phyloP scores from a whole-genome alignment of 2,113 vertebrate species.

The Sminthopsis crassicaudata region DNA sequence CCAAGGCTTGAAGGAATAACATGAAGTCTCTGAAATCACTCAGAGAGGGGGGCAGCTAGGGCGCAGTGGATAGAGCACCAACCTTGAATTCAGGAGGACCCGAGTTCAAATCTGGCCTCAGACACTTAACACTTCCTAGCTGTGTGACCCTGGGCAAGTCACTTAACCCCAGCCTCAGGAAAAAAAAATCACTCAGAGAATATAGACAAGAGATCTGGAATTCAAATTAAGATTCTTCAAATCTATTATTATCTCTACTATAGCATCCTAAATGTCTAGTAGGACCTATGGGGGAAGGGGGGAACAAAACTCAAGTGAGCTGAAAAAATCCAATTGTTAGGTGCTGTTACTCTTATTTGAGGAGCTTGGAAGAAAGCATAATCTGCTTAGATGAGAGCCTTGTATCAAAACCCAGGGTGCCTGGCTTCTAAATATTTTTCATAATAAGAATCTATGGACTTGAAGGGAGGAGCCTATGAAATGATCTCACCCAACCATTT shows the following conservation, averaged over 20 bases:
- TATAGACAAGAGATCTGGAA: no score
- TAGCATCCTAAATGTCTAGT: neutral
- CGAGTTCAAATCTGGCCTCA: no score
- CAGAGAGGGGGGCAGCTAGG: no score
- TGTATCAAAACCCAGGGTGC: neutral
- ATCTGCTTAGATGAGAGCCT: neutral
- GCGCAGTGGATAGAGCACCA: no score
- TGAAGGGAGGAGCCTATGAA: neutral
- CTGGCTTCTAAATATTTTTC: no score
- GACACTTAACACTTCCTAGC: no score
- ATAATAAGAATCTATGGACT: neutral
- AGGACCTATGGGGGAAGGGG: neutral
- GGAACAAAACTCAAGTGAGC: neutral
- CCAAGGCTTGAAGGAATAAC: no score
- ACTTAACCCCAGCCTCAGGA: no score
- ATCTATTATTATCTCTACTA: neutral
- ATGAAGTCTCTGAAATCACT: neutral
- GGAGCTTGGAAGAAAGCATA: neutral
- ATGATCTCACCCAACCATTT: neutral
- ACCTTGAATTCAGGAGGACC: no score
- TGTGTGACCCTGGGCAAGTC: no score
- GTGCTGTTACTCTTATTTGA: neutral
- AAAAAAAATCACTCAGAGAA: no score
- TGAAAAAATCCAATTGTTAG: neutral
- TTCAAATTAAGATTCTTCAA: neutral